Evolutionary conservation across 2,797 vertebrate genomes (phyloP), one percentile per base, ranked within the genome.

Genomic region (Typhlichthys eigenmanni): DNA sequence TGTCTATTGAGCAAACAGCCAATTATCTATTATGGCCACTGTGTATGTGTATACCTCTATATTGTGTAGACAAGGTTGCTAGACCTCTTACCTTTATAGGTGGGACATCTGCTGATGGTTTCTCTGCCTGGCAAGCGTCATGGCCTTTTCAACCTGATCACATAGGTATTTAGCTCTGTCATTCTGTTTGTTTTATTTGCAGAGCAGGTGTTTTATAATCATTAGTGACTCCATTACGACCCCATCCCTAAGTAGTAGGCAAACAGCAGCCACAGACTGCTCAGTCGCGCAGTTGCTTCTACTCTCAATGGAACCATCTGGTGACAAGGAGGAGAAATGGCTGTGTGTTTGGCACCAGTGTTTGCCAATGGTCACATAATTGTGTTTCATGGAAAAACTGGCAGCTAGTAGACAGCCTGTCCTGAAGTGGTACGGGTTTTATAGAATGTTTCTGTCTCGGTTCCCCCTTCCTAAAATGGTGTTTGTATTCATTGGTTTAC

Each of bases 131-230:
- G 76, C 43, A 13, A 74, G 81, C 80, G 69, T 70, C 68, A 84
- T 85, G 43, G 67, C 86, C 89, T 76, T 87, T 85, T 87, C 86
- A 87, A 81, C 81, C 84, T 86, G 86, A 92, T 92, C 85, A 87
- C 82, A 83, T 89, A 82, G 87, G 85, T 91, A 88, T 91, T 91
- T 93, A 86, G 80, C 78, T 91, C 90, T 76, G 68, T 64, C 72
- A 86, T 89, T 89, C 86, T 88, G 92, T 93, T 90, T 91, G 92
- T 92, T 92, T 92, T 89, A 92, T 91, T 90, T 81, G 75, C 83
- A 74, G 89, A 94, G 88, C 91, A 94, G 89, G 83, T 95, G 90
- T 93, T 93, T 91, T 90, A 86, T 84, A 91, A 87, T 85, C 89
- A 84, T 90, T 88, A 88, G 86, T 67, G 69, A 88, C 85, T 91